These are phyloP conservation scores for Oscheius onirici DNA, from an alignment of 2,888 invertebrate genomes.

Conservation along the genomic window DNA sequence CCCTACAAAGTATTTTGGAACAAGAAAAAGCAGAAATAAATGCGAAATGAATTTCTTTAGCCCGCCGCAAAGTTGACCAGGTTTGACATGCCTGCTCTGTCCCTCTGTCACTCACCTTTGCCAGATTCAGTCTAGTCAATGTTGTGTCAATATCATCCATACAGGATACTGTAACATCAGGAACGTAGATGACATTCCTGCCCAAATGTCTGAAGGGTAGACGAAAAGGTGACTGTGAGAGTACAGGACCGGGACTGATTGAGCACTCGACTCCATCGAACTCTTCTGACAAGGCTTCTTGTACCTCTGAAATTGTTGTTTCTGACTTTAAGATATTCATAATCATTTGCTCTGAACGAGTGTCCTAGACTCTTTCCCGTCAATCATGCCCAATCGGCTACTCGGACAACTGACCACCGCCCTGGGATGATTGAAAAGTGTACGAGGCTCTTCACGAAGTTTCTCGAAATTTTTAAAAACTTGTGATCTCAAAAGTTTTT, in stretches of 20 bases:
- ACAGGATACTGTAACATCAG: slow-evolving; percentile 44
- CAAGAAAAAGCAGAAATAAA: no score
- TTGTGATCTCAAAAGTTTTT: no score
- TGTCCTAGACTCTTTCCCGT: neutral
- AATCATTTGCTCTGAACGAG: neutral
- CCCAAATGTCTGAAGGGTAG: slow-evolving; percentile 55
- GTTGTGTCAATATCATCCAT: slow-evolving; percentile 48
- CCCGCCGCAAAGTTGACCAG: no score
- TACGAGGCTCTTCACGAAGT: no score
- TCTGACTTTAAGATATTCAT: neutral
- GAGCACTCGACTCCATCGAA: slow-evolving; percentile 62
- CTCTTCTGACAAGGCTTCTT: slow-evolving; percentile 51
- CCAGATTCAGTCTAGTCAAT: neutral
- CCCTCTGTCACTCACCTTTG: slow-evolving; percentile 2
- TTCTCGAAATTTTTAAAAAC: no score
- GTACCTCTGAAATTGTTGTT: slow-evolving; percentile 48
- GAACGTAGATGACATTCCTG: slow-evolving; percentile 53
- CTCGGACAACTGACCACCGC: no score
- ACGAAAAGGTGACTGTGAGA: slow-evolving; percentile 55
- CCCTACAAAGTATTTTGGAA: no score
- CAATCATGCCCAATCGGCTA: no score
- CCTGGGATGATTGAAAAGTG: no score
- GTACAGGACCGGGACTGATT: slow-evolving; percentile 60
- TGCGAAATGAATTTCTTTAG: no score
- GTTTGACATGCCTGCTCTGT: no score